phyloP scores from a whole-genome alignment of 1,140 invertebrate genomes.

The Venustaconcha ellipsiformis region DNA sequence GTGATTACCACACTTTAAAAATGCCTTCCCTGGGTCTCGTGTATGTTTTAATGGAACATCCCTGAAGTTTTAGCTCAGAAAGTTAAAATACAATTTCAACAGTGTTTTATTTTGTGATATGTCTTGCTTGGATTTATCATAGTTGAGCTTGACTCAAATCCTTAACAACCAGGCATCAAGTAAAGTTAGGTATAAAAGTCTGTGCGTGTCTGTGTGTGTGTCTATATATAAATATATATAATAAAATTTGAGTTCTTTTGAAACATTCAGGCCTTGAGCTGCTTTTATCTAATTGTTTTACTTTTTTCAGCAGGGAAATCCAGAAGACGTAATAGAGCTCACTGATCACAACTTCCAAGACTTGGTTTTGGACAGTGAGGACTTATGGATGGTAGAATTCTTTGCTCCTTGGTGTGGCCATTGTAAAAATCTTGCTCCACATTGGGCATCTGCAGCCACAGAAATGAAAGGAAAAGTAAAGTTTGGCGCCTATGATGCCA shows the following conservation, averaged over 20 bases:
- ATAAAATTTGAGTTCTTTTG: slow-evolving; percentile 6
- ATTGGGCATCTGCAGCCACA: slow-evolving; percentile 94
- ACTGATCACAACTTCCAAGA: slow-evolving; percentile 96
- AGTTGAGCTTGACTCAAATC: too few species aligned
- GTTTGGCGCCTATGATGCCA: slow-evolving; percentile 96
- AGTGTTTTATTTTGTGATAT: too few species aligned
- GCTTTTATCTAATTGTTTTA: slow-evolving; percentile 1
- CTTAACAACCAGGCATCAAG: neutral
- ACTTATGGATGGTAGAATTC: slow-evolving; percentile 97
- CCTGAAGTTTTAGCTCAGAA: too few species aligned
- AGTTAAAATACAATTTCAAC: too few species aligned
- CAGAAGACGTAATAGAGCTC: slow-evolving; percentile 88
- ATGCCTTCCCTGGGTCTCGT: too few species aligned
- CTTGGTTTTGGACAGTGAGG: slow-evolving; percentile 88
- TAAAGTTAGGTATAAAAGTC: neutral
- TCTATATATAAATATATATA: too few species aligned
- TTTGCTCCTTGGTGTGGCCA: slow-evolving; percentile 87
- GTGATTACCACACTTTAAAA: too few species aligned
- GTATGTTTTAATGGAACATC: too few species aligned
- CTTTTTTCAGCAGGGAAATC: slow-evolving; percentile 63
- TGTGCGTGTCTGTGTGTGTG: too few species aligned
- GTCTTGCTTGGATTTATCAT: too few species aligned
- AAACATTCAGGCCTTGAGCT: neutral
- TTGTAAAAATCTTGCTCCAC: slow-evolving; percentile 95
- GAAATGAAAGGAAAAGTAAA: slow-evolving; percentile 94